Evolutionary conservation across 2,888 invertebrate species (phyloP).

Genomic region (Notocelia uddmanniana): DNA sequence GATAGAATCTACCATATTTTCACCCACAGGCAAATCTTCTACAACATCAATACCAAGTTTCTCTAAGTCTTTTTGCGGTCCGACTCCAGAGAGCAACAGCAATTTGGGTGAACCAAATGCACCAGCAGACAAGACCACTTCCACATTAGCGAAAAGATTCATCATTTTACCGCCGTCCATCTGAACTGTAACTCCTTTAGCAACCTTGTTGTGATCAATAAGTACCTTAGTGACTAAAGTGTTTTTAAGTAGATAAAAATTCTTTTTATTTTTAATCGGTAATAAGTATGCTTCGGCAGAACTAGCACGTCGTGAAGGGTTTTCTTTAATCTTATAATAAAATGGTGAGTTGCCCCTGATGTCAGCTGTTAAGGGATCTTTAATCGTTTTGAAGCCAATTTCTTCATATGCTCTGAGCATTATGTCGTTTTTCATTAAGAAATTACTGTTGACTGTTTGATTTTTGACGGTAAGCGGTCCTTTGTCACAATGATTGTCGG

Average conservation of each 20-base stretch:
- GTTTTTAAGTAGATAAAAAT: slow-evolving; percentile 52
- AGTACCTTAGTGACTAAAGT: slow-evolving; percentile 51
- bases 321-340: slow-evolving; percentile 17
- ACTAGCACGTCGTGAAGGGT: slow-evolving; percentile 15
- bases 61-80: slow-evolving; percentile 13
- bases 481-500: slow-evolving; percentile 53
- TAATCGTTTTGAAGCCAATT: slow-evolving; percentile 21
- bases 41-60: slow-evolving; percentile 32
- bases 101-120: slow-evolving; percentile 3
- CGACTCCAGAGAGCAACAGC: slow-evolving; percentile 12
- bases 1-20: slow-evolving; percentile 24
- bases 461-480: slow-evolving; percentile 34
- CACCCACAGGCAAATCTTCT: slow-evolving; percentile 37
- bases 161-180: slow-evolving; percentile 32
- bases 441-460: slow-evolving; percentile 54
- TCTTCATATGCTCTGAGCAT: slow-evolving; percentile 52
- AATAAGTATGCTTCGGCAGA: slow-evolving; percentile 31
- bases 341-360: slow-evolving; percentile 26
- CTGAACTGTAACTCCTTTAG: slow-evolving; percentile 47
- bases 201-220: slow-evolving; percentile 47
- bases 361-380: slow-evolving; percentile 20
- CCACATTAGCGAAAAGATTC: slow-evolving; percentile 32
- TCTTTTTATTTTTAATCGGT: slow-evolving; percentile 39
- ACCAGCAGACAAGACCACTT: slow-evolving; percentile 25
- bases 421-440: slow-evolving; percentile 64